These are phyloP conservation scores for Oncorhynchus masou DNA, from an alignment of 2,113 vertebrate genomes.

Conservation along the genomic window DNA sequence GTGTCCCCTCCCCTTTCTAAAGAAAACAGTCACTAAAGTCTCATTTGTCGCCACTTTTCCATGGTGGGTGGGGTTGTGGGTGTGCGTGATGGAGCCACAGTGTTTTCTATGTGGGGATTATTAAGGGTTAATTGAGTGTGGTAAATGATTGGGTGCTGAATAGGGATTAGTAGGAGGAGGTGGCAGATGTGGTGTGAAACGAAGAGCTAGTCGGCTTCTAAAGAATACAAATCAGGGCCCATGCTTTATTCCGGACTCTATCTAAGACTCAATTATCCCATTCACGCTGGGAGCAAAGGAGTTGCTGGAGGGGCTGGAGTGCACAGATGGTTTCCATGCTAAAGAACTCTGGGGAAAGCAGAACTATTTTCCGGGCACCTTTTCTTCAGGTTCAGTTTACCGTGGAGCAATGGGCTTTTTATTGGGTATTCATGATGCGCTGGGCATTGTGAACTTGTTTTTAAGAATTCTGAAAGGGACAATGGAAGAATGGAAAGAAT, in stretches of 20 bases:
- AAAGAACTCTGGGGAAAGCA: constrained; percentile 73
- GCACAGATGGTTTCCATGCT: constrained; percentile 87
- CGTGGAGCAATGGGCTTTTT: constrained; percentile 78
- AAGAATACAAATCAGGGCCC: constrained; percentile 85
- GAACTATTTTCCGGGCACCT: constrained; percentile 77
- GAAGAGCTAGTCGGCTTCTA: constrained; percentile 42
- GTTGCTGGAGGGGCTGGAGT: constrained; percentile 41
- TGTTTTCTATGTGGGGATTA: constrained; percentile 79
- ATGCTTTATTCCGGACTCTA: constrained; percentile 72
- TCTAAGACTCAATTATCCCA: constrained; percentile 84
- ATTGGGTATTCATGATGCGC: constrained; percentile 77
- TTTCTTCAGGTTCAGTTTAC: constrained; percentile 83
- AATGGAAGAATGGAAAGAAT: constrained; percentile 55
- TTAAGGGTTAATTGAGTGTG: constrained; percentile 91
- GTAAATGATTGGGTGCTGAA: constrained; percentile 79
- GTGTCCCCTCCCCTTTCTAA: constrained; percentile 33
- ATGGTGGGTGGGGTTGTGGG: constrained; percentile 41
- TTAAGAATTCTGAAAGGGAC: constrained; percentile 45
- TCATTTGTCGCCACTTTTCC: constrained; percentile 78
- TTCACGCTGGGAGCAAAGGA: constrained; percentile 67
- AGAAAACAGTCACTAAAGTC: constrained; percentile 80
- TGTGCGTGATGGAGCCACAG: constrained; percentile 58
- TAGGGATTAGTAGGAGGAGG: constrained; percentile 67
- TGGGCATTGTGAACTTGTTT: constrained; percentile 58
- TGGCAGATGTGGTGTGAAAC: constrained; percentile 91